A percentile compares a stretch with the other conserved stretches of the same genome.
Evolutionary conservation across 1,140 invertebrate species (phyloP).

Genomic region (Drosophila dunni): DNA sequence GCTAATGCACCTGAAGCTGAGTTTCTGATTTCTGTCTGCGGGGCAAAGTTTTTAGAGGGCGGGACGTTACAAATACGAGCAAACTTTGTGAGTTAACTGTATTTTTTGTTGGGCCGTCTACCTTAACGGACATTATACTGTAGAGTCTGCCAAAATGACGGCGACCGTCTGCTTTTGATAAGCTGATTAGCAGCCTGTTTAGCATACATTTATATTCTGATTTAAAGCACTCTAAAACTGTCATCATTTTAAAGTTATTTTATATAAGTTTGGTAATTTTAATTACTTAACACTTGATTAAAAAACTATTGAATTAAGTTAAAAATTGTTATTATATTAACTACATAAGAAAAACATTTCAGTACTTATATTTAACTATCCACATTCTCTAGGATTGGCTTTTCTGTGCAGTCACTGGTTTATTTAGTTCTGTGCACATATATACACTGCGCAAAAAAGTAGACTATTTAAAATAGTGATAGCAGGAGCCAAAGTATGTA

Average conservation of each 20-base stretch:
- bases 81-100: constrained; percentile 15
- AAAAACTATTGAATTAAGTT: too few species aligned
- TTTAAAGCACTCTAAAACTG: too few species aligned
- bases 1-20: constrained; percentile 29
- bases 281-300: too few species aligned
- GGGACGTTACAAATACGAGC: not conserved
- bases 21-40: constrained; percentile 21
- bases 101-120: not conserved
- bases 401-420: too few species aligned
- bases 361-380: too few species aligned
- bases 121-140: not conserved
- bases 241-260: too few species aligned
- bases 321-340: too few species aligned
- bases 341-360: too few species aligned
- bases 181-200: constrained; percentile 8
- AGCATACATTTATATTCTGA: too few species aligned
- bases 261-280: too few species aligned
- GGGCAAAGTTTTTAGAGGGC: constrained; percentile 16
- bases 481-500: not conserved
- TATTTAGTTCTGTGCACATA: not conserved
- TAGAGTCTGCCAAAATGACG: not conserved
- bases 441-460: constrained; percentile 1
- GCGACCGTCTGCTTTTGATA: constrained; percentile 14
- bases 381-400: too few species aligned
- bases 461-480: not conserved